phyloP scores from a whole-genome alignment of 1,140 invertebrate species.

The Drosophila mojavensis region DNA sequence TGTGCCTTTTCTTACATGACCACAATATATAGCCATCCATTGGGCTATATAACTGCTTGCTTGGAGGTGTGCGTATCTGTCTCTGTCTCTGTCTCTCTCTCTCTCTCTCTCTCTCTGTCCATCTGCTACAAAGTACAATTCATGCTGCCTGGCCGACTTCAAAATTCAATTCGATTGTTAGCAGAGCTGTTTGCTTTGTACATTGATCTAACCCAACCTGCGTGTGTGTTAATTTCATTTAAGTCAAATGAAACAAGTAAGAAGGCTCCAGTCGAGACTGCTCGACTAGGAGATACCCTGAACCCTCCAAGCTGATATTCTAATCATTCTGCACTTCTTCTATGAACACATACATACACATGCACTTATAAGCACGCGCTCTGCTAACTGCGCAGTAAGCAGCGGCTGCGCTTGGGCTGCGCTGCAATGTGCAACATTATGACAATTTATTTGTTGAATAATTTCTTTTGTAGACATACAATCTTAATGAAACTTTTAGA shows the following conservation, averaged over 20 bases:
- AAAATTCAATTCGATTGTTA: slow-evolving; percentile 69
- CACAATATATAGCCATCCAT: slow-evolving; percentile 58
- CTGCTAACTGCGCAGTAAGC: no score
- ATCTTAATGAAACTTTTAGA: no score
- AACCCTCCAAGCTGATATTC: no score
- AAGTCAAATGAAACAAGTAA: slow-evolving; percentile 32
- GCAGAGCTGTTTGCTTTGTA: not conserved
- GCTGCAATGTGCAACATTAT: no score
- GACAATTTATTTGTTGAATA: no score
- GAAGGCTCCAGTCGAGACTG: no score
- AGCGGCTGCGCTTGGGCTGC: no score
- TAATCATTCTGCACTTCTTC: no score
- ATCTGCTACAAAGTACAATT: slow-evolving; percentile 37
- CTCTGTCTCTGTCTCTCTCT: slow-evolving; percentile 7
- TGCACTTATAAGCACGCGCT: no score
- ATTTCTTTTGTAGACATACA: no score
- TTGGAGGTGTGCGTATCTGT: slow-evolving; percentile 3
- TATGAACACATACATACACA: no score
- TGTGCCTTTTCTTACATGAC: slow-evolving; percentile 63
- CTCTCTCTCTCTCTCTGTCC: slow-evolving; percentile 14
- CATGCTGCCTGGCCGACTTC: slow-evolving; percentile 15
- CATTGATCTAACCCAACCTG: not conserved
- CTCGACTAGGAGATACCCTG: no score
- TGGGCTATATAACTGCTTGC: slow-evolving; percentile 35
- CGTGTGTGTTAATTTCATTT: slow-evolving; percentile 34